Evolutionary conservation across 2,113 vertebrate species (phyloP).

Genomic region (Xenopus borealis): DNA sequence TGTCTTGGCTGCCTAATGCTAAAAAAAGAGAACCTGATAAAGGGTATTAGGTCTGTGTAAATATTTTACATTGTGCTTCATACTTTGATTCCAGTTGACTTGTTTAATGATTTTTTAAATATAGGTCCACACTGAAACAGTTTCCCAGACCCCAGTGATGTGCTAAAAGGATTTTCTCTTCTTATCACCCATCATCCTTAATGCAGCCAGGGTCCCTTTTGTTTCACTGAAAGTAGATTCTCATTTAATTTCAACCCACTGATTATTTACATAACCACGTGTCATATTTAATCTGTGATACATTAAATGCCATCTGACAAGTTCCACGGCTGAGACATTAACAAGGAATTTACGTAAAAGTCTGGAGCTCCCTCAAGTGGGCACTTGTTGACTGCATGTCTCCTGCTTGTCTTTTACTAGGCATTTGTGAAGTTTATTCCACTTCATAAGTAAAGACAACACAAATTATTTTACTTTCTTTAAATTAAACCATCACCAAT

Average conservation of each 20-base stretch:
- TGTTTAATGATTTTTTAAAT: constrained; percentile 48
- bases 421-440: no score
- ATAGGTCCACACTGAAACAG: constrained; percentile 53
- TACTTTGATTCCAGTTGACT: constrained; percentile 57
- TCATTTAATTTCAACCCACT: constrained; percentile 30
- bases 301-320: background rate
- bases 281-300: background rate
- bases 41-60: constrained; percentile 60
- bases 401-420: background rate
- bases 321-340: background rate
- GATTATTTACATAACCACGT: constrained; percentile 22
- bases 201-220: constrained; percentile 5
- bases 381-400: constrained; percentile 21
- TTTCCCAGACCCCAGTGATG: constrained; percentile 19
- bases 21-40: constrained; percentile 60
- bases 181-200: constrained; percentile 30
- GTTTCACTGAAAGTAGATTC: constrained; percentile 19
- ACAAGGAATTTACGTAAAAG: constrained; percentile 35
- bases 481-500: no score
- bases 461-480: no score
- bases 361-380: constrained; percentile 65
- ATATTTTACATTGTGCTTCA: constrained; percentile 65
- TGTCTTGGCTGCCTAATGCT: constrained; percentile 53
- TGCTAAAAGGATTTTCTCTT: constrained; percentile 39
- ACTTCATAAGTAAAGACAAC: no score